Base-by-base conservation (phyloP, 2,888 invertebrate genomes). In the Tachystola acroxantha region DNA sequence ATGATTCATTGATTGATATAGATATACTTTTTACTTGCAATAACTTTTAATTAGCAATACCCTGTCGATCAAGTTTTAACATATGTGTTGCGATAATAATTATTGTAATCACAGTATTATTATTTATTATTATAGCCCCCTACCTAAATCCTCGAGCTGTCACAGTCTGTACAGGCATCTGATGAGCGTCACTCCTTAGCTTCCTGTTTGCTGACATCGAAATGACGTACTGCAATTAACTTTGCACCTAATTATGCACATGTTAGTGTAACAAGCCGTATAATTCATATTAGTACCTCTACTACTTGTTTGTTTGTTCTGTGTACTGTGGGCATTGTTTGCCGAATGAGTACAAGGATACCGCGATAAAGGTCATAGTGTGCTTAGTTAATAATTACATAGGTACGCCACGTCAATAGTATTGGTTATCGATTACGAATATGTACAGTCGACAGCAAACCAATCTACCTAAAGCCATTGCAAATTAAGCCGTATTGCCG, bases 321-420 rank as follows among this genome's bases (percentile, higher is more conserved):
- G 58, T 69, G 64, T 71, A 66, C 52, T 58, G n/a, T n/a, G 61
- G 60, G 58, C 66, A 68, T 64, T 84, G 81, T 84, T 81, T 81
- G 73, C 57, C 47, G 58, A 72, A 72, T 69, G 73, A 72, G 74
- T 72, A 79, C 79, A 81, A 79, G 79, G 78, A 77, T 74, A 64
- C 69, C 65, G 58, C 72, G 73, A 75, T 74, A 74, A 65, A 78
- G 72, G 67, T 60, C 64, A 52, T 24, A 80, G 74, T 80, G 65
- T 82, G 58, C 67, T 67, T 62, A 67, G 76, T 73, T 76, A 82
- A 82, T 80, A 84, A 81, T 81, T 82, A 77, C 80, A 77, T 75
- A 70, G 73, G n/a, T n/a, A n/a, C n/a, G 68, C 63, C 50, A 53
- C 60, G 59, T 57, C 57, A 57, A 68, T 67, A 67, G 67, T 60